phyloP scores from a whole-genome alignment of 2,797 vertebrate species.

The Poecilia picta region DNA sequence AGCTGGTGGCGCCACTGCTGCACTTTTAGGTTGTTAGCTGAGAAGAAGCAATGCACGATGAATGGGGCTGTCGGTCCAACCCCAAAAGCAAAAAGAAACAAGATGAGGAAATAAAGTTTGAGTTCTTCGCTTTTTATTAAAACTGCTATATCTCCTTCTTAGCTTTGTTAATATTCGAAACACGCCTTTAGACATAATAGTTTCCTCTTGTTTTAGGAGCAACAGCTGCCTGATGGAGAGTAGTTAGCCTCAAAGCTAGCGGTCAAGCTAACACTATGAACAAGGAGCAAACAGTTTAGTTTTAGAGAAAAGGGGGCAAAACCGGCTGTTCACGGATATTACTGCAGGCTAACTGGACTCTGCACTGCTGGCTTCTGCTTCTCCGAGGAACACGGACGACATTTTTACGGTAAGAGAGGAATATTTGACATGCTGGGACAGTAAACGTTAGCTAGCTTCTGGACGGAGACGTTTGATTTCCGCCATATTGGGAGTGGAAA shows the following conservation, averaged over 20 bases:
- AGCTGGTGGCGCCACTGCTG: too few relatives aligned
- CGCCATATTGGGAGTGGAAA: constrained; percentile 2
- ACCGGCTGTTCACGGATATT: not conserved
- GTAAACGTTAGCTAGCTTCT: not conserved
- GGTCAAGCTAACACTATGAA: not conserved
- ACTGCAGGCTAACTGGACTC: not conserved
- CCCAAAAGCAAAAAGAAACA: not conserved
- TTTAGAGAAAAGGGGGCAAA: not conserved
- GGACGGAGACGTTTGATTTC: not conserved
- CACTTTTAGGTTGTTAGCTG: not conserved
- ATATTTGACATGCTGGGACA: not conserved
- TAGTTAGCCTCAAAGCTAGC: not conserved
- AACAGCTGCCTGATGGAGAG: not conserved
- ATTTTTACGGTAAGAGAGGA: not conserved
- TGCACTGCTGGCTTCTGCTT: not conserved
- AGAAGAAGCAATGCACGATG: not conserved
- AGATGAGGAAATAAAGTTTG: not conserved
- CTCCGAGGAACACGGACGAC: not conserved
- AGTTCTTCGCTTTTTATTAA: not conserved
- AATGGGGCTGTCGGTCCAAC: not conserved
- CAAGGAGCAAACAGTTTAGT: not conserved
- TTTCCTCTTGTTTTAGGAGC: not conserved
- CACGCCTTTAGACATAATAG: not conserved
- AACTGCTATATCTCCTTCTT: not conserved
- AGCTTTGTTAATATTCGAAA: not conserved